Evolutionary conservation across 1,140 invertebrate species (phyloP).

Genomic region (Microplitis mediator): DNA sequence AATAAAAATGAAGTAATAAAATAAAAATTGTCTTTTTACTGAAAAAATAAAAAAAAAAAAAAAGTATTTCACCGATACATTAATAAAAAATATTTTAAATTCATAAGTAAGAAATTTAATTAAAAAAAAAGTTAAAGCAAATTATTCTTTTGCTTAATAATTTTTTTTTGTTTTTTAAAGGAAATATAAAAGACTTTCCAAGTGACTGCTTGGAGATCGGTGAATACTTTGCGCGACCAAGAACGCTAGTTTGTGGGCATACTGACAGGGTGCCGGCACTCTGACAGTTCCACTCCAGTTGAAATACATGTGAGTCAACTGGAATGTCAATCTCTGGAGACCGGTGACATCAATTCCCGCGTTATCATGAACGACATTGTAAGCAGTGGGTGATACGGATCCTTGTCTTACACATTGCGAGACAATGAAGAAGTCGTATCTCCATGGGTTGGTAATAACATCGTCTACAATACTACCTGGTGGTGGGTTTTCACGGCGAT

Average conservation of each 20-base stretch:
- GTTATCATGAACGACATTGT: constrained; percentile 76
- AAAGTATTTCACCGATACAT: no score
- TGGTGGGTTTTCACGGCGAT: constrained; percentile 71
- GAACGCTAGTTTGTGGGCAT: constrained; percentile 86
- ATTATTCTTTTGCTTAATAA: no score
- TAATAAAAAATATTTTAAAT: no score
- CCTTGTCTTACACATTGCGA: constrained; percentile 79
- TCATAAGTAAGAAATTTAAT: no score
- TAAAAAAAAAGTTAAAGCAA: no score
- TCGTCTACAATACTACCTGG: constrained; percentile 89
- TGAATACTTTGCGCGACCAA: constrained; percentile 75
- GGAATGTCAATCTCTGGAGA: constrained; percentile 79
- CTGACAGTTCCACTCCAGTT: constrained; percentile 82
- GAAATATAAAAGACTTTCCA: constrained; percentile 64
- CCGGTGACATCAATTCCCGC: constrained; percentile 68
- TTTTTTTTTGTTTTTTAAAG: constrained; percentile 50
- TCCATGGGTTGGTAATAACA: constrained; percentile 78
- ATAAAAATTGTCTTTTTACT: no score
- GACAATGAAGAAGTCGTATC: constrained; percentile 83
- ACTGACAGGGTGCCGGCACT: constrained; percentile 86
- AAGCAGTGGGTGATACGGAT: constrained; percentile 82
- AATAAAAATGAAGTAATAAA: no score
- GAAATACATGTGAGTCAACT: constrained; percentile 83
- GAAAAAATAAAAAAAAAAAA: no score
- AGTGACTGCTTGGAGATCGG: constrained; percentile 58